phyloP scores from a whole-genome alignment of 2,113 vertebrate species.

The Odobenus rosmarus region DNA sequence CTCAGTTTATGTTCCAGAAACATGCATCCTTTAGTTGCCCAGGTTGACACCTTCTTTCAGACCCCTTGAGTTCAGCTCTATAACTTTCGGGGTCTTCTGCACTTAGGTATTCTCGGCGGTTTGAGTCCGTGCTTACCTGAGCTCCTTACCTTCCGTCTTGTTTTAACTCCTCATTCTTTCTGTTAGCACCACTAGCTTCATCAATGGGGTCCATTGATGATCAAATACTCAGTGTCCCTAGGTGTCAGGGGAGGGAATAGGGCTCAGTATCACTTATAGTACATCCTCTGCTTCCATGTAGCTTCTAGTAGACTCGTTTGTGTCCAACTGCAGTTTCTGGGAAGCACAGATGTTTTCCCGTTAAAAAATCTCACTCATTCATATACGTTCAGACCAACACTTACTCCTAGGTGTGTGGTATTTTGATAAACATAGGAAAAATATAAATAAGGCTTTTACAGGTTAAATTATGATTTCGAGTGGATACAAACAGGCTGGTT shows the following conservation, averaged over 20 bases:
- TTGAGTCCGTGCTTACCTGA: neutral
- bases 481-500: accelerated
- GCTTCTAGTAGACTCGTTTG: neutral
- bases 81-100: neutral
- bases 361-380: neutral
- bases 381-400: neutral
- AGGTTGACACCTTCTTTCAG: neutral
- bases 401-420: neutral
- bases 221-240: neutral
- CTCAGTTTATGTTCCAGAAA: neutral
- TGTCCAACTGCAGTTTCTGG: neutral
- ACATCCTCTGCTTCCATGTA: neutral
- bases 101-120: neutral
- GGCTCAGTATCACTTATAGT: neutral
- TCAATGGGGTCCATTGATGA: neutral
- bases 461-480: neutral
- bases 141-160: neutral
- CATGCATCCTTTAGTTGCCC: neutral
- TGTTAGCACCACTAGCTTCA: neutral
- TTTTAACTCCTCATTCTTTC: neutral
- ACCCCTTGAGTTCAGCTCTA: too few relatives aligned
- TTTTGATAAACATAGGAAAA: neutral
- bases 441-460: neutral
- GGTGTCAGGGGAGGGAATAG: neutral
- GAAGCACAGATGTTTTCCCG: neutral